phyloP scores from a whole-genome alignment of 2,888 invertebrate genomes.

The Hirtodrosophila duncani region DNA sequence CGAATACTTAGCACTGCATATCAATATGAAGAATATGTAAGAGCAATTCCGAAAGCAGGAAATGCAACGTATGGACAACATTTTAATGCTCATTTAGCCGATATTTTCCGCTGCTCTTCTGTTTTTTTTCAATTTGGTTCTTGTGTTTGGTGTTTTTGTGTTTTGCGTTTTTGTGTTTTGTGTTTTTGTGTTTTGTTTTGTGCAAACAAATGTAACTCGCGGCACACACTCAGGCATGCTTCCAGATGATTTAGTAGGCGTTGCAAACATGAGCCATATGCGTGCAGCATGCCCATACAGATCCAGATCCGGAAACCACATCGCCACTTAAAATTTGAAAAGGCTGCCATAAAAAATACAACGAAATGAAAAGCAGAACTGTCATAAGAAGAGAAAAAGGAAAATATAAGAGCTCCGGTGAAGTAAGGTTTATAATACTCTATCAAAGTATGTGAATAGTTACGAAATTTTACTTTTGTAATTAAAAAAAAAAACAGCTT shows the following conservation, averaged over 20 bases:
- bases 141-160: conserved; percentile 18
- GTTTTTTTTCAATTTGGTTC: too few relatives aligned
- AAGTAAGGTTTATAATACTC: too few relatives aligned
- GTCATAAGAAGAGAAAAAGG: conserved; percentile 4
- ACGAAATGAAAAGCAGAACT: conserved; percentile 17
- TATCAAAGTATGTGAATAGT: too few relatives aligned
- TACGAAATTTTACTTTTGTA: too few relatives aligned
- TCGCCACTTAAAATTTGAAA: conserved; percentile 61
- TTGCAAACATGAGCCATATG: conserved; percentile 69
- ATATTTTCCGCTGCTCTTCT: neutral
- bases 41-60: conserved; percentile 42
- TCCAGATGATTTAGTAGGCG: conserved; percentile 68
- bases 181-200: conserved; percentile 48
- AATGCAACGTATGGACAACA: conserved; percentile 59
- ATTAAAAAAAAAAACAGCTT: conserved; percentile 26
- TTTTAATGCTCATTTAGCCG: conserved; percentile 25
- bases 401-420: neutral
- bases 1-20: too few relatives aligned
- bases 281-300: conserved; percentile 71
- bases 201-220: conserved; percentile 50
- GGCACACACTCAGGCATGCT: conserved; percentile 59
- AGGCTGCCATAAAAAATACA: conserved; percentile 39
- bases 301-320: too few relatives aligned
- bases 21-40: conserved; percentile 5
- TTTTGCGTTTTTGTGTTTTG: too few relatives aligned